Conservation (phyloP, 2,888 invertebrate genomes). For the Euzophera pinguis region DNA sequence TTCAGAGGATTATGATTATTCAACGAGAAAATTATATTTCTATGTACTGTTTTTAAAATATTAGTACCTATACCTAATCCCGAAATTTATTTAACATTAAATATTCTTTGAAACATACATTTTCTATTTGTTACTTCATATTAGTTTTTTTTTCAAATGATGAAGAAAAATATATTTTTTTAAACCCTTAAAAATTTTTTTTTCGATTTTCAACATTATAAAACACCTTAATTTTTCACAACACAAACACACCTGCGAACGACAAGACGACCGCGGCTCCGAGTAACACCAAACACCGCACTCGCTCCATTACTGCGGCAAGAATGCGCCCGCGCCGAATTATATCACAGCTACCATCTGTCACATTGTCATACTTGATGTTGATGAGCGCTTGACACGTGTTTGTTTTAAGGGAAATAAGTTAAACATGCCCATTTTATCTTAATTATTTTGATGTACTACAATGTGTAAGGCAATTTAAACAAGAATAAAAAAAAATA, state of each 20-base stretch:
- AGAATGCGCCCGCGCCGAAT: conserved; percentile 34
- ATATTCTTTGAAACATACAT: too few species aligned
- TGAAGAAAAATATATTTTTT: neutral
- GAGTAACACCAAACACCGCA: conserved; percentile 32
- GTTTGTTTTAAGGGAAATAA: neutral
- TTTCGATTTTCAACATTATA: neutral
- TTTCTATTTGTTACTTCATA: too few species aligned
- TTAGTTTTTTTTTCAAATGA: too few species aligned
- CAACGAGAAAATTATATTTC: too few species aligned
- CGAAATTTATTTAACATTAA: too few species aligned
- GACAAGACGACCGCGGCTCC: conserved; percentile 24
- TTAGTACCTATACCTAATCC: too few species aligned
- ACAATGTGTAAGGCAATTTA: too few species aligned
- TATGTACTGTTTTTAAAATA: too few species aligned
- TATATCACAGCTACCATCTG: conserved; percentile 33
- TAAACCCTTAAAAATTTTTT: neutral
- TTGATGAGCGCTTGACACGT: neutral
- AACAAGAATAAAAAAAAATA: too few species aligned
- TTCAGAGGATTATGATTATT: too few species aligned
- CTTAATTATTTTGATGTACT: too few species aligned
- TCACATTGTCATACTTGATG: neutral
- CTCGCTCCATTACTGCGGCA: conserved; percentile 42
- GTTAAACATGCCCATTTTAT: neutral
- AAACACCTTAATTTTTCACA: conserved; percentile 13
- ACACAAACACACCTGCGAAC: conserved; percentile 33